These are phyloP conservation scores for Ochropacha duplaris DNA, from an alignment of 2,888 invertebrate species.

Conservation along the genomic window DNA sequence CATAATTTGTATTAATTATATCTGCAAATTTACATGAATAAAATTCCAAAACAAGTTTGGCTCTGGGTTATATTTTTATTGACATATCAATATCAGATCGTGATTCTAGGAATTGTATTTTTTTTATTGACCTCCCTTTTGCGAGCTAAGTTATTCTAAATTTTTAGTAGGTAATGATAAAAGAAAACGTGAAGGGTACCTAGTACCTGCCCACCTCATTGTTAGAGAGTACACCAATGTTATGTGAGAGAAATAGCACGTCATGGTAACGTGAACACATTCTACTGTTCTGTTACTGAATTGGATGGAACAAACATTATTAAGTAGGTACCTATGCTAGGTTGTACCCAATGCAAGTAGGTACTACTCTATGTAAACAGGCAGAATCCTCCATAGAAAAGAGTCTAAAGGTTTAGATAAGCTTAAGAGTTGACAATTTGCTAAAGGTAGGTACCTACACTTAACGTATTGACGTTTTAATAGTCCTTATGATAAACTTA, in stretches of 20 bases:
- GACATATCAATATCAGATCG: no score
- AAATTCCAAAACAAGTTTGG: constrained; percentile 81
- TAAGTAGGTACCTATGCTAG: neutral
- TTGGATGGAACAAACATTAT: neutral
- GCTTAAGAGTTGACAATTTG: no score
- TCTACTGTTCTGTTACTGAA: constrained; percentile 18
- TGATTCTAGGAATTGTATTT: no score
- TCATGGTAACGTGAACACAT: constrained; percentile 55
- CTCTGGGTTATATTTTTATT: constrained; percentile 48
- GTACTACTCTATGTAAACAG: no score
- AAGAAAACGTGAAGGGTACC: constrained; percentile 41
- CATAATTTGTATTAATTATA: constrained; percentile 83
- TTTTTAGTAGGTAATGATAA: constrained; percentile 31
- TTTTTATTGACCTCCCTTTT: no score
- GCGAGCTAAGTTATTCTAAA: no score
- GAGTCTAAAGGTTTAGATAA: no score
- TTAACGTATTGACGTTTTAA: no score
- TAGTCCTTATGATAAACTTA: no score
- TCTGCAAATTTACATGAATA: constrained; percentile 84
- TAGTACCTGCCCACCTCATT: constrained; percentile 42
- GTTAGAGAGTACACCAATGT: constrained; percentile 27
- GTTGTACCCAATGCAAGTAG: no score
- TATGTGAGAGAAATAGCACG: constrained; percentile 47
- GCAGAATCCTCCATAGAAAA: no score
- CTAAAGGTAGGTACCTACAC: no score